phyloP scores from a whole-genome alignment of 2,888 invertebrate species.

The Megastigmus dorsalis region DNA sequence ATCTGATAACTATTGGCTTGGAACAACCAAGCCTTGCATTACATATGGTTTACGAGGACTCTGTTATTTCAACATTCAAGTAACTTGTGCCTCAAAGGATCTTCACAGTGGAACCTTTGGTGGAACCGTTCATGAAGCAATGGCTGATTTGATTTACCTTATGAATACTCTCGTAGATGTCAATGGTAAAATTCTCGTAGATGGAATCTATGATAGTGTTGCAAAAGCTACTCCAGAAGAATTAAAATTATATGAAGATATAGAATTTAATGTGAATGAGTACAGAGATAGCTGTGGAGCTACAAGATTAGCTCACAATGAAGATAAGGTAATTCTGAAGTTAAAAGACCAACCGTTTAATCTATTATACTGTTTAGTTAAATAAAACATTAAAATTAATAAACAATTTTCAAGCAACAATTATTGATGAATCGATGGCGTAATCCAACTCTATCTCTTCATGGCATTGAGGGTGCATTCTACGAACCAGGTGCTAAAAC shows the following conservation, averaged over 20 bases:
- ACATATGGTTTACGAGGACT: slow-evolving; percentile 97
- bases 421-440: slow-evolving; percentile 97
- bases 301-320: slow-evolving; percentile 82
- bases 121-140: slow-evolving; percentile 92
- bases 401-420: slow-evolving; percentile 75
- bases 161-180: slow-evolving; percentile 89
- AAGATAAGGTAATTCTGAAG: slow-evolving; percentile 80
- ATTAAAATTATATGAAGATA: slow-evolving; percentile 83
- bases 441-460: slow-evolving; percentile 93
- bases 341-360: slow-evolving; percentile 13
- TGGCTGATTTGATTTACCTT: slow-evolving; percentile 92
- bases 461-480: slow-evolving; percentile 97
- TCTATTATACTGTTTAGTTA: neutral
- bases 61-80: slow-evolving; percentile 91
- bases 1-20: slow-evolving; percentile 99
- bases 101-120: slow-evolving; percentile 97
- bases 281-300: slow-evolving; percentile 86
- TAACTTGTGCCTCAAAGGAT: slow-evolving; percentile 93
- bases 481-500: slow-evolving; percentile 95
- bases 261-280: slow-evolving; percentile 89
- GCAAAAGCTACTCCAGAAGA: slow-evolving; percentile 83
- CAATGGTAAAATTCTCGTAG: slow-evolving; percentile 89
- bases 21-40: slow-evolving; percentile 96
- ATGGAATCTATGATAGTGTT: slow-evolving; percentile 91
- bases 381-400: neutral